phyloP scores from a whole-genome alignment of 2,113 vertebrate genomes.

The Perca flavescens region DNA sequence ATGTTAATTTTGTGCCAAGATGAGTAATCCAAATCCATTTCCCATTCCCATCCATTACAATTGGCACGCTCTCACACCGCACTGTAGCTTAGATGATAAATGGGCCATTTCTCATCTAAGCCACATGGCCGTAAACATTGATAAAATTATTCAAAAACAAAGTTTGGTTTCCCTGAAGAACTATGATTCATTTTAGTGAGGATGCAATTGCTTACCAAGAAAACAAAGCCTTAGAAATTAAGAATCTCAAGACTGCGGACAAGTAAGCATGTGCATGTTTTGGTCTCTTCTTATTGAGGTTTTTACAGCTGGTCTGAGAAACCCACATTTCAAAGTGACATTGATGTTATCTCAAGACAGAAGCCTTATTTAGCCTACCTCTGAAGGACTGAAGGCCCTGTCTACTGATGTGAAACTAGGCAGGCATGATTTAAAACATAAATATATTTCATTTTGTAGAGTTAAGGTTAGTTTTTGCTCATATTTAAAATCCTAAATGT shows the following conservation, averaged over 20 bases:
- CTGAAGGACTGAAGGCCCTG: slow-evolving; percentile 37
- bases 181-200: background rate
- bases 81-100: background rate
- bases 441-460: slow-evolving; percentile 30
- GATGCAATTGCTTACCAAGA: background rate
- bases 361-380: slow-evolving; percentile 32
- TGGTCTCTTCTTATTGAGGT: slow-evolving; percentile 13
- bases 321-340: slow-evolving; percentile 34
- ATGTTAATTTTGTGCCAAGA: background rate
- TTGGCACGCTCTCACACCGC: background rate
- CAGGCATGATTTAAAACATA: slow-evolving; percentile 7
- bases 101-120: too few species aligned
- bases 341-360: slow-evolving; percentile 13
- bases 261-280: background rate
- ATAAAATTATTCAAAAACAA: slow-evolving; percentile 2
- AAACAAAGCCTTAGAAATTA: background rate
- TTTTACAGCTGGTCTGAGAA: slow-evolving; percentile 72
- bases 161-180: background rate
- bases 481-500: slow-evolving; percentile 22
- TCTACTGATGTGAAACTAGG: slow-evolving; percentile 33
- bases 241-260: background rate
- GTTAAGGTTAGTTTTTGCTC: slow-evolving; percentile 10
- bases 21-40: background rate
- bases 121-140: background rate
- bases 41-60: background rate